phyloP scores from a whole-genome alignment of 2,113 vertebrate species.

The Boleophthalmus pectinirostris region DNA sequence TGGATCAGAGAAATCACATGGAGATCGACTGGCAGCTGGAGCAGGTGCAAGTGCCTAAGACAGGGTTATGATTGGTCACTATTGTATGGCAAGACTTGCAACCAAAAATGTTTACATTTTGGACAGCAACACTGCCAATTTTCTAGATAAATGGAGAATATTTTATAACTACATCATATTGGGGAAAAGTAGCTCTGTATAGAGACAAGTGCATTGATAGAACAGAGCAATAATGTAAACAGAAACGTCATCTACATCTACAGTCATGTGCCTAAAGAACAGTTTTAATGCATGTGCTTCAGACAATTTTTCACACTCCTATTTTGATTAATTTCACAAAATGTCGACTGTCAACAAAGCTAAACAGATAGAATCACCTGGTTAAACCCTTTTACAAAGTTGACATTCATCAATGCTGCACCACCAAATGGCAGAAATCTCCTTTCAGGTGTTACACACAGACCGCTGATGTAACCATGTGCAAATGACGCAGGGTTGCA shows the following conservation, averaged over 20 bases:
- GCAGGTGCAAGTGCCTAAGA: background rate
- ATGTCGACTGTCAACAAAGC: background rate
- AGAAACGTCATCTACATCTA: too few relatives aligned
- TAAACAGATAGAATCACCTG: slow-evolving; percentile 21
- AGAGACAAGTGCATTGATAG: too few relatives aligned
- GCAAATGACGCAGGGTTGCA: slow-evolving; percentile 52
- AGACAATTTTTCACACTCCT: background rate
- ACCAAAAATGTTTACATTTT: background rate
- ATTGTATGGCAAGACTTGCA: background rate
- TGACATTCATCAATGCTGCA: slow-evolving; percentile 54
- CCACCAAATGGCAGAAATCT: slow-evolving; percentile 40
- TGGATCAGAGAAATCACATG: slow-evolving; percentile 13
- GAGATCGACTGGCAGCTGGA: background rate
- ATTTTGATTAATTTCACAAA: background rate
- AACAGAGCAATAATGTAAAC: too few relatives aligned
- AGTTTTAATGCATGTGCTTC: background rate
- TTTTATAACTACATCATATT: background rate
- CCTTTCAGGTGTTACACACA: slow-evolving; percentile 36
- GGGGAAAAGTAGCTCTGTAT: background rate
- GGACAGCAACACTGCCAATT: background rate
- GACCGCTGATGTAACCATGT: slow-evolving; percentile 59
- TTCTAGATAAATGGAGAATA: background rate
- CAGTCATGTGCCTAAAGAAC: background rate
- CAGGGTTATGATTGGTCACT: background rate
- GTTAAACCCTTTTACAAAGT: slow-evolving; percentile 32